These are phyloP conservation scores for Phortica variegata DNA, from an alignment of 1,140 invertebrate species.

Conservation along the genomic window DNA sequence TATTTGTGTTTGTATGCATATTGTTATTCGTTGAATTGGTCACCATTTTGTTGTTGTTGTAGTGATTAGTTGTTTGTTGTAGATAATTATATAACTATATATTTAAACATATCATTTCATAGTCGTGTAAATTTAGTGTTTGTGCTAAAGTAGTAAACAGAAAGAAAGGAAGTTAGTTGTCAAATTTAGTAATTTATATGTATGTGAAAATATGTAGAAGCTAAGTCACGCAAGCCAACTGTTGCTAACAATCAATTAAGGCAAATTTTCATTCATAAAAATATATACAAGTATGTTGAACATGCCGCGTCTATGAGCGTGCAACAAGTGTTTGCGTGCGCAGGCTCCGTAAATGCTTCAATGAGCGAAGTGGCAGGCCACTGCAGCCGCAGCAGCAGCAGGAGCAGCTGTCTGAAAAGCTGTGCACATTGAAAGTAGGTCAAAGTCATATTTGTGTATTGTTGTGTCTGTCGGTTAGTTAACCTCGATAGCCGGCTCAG, in stretches of 20 bases:
- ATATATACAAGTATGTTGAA: background rate
- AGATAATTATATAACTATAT: too few relatives aligned
- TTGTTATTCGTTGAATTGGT: slow-evolving; percentile 41
- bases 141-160: too few relatives aligned
- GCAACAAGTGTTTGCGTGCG: slow-evolving; percentile 52
- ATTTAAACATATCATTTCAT: too few relatives aligned
- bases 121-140: too few relatives aligned
- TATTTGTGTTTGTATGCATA: slow-evolving; percentile 35
- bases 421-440: too few relatives aligned
- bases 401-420: slow-evolving; percentile 1
- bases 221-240: too few relatives aligned
- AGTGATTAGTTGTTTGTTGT: slow-evolving; percentile 26
- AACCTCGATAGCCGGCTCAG: slow-evolving; percentile 3
- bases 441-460: too few relatives aligned
- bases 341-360: slow-evolving; percentile 29
- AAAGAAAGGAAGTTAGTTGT: too few relatives aligned
- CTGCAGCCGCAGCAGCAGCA: slow-evolving; percentile 8
- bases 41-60: slow-evolving; percentile 51
- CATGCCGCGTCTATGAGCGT: background rate
- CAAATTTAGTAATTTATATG: too few relatives aligned
- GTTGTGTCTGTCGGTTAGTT: too few relatives aligned
- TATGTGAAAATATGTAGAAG: too few relatives aligned
- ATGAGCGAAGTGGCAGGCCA: slow-evolving; percentile 17
- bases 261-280: slow-evolving; percentile 33
- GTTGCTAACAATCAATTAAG: too few relatives aligned